Percentiles rank a stretch among this genome's conserved stretches.
Conservation (phyloP, 2,797 vertebrate species). For the Pseudomugil tenellus region DNA sequence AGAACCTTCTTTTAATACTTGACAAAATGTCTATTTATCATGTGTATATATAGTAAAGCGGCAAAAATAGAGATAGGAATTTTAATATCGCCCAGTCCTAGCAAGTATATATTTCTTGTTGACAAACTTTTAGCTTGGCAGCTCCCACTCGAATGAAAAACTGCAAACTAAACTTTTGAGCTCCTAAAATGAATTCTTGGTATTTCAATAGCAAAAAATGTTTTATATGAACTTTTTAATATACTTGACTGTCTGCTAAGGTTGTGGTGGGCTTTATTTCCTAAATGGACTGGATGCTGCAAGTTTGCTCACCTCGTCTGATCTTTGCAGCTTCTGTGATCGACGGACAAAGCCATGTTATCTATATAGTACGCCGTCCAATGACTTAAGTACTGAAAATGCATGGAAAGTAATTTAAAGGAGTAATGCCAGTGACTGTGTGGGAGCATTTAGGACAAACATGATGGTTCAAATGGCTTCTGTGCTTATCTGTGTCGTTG, state of each 20-base stretch:
- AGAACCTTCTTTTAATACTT: too few species aligned
- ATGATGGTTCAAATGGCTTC: not conserved
- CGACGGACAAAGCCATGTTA: constrained; percentile 5
- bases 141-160: too few species aligned
- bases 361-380: not conserved
- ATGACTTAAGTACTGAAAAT: constrained; percentile 3
- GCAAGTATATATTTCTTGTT: too few species aligned
- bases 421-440: not conserved
- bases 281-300: not conserved
- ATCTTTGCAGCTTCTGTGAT: constrained; percentile 1
- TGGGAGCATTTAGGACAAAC: constrained; percentile 6
- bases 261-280: not conserved
- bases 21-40: too few species aligned
- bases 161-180: too few species aligned
- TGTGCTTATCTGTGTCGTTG: constrained; percentile 13
- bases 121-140: too few species aligned
- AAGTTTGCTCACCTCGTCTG: constrained; percentile 5
- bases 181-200: too few species aligned
- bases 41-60: too few species aligned
- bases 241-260: not conserved
- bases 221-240: too few species aligned
- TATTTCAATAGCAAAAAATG: too few species aligned
- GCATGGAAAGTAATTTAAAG: not conserved
- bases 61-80: too few species aligned
- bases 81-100: too few species aligned